Conservation (phyloP, 2,797 vertebrate genomes). For the Crotalus adamanteus region DNA sequence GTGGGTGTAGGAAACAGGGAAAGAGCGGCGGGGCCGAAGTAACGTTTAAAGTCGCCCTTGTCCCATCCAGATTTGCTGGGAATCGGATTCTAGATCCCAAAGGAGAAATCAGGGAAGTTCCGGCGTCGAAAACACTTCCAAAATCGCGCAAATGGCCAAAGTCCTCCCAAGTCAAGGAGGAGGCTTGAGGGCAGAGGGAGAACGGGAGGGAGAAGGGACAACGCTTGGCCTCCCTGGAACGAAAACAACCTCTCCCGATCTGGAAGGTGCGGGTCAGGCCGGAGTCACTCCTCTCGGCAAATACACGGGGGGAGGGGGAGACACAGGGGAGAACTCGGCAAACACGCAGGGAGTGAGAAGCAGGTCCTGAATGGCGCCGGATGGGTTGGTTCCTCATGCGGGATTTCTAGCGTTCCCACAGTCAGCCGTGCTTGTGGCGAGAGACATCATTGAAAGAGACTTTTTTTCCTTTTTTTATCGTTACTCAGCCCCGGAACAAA, state of each 20-base stretch:
- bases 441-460: not conserved
- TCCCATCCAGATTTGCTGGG: not conserved
- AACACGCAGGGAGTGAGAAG: too few species aligned
- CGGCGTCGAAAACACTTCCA: not conserved
- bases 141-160: not conserved
- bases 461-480: not conserved
- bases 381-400: not conserved
- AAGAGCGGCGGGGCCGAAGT: too few species aligned
- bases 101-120: not conserved
- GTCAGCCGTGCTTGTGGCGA: not conserved
- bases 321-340: not conserved
- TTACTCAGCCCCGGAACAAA: not conserved
- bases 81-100: too few species aligned
- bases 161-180: not conserved
- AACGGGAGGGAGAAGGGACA: not conserved
- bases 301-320: too few species aligned
- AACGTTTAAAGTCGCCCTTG: not conserved
- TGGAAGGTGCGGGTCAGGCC: not conserved
- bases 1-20: too few species aligned
- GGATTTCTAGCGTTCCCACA: not conserved
- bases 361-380: not conserved
- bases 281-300: not conserved
- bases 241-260: not conserved
- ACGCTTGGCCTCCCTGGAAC: not conserved
- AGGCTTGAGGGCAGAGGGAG: not conserved